Base-by-base conservation (phyloP, 2,888 invertebrate species). In the Clusia tigrina region DNA sequence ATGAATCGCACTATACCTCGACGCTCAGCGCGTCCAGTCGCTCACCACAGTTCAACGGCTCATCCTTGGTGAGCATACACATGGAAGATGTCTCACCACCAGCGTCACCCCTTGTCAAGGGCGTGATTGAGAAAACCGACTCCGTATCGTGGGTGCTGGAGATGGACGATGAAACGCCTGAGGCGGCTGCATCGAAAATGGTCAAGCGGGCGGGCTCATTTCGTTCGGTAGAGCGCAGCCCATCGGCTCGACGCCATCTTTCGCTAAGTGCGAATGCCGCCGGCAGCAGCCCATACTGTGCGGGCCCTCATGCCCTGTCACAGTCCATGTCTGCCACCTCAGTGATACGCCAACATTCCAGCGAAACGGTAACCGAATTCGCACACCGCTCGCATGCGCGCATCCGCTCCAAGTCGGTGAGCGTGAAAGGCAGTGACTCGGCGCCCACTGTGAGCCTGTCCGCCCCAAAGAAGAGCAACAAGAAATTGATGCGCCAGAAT, bases 61-160 rank as follows among this genome's bases (percentile, higher is more conserved):
- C 67, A 1, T 64, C 69, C 10, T 37, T 67, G 25, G 12, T 26
- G 2, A 54, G 55, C 22, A 58, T 61, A 18, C 65, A 67, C 48
- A 65, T 69, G 67, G 72, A 68, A 6, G 68, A 70, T 38, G 62
- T 65, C 25, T 88, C 88, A 62, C 86, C 88, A 18, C 89, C 91
- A 1, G 86, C 88, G 10, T 89, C 91, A 18, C 91, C 92, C 12
- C 89, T 91, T 70, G 90, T 94, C 24, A 93, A 93, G 77, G 92
- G 90, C 15, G 90, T 94, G 67, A 92, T 94, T 1, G 91, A 93
- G 80, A 93, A 94, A 80, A 90, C 89, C 61, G 94, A 93, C 80
- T 94, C 93, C 0, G 92, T 94, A 42, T 92, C 93, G 75, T 94
- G 92, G 89, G 92, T 94, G 18, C 85, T 94, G 26, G 93, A 94